Conservation (phyloP, 2,888 invertebrate genomes). For the Sinelater perroti region DNA sequence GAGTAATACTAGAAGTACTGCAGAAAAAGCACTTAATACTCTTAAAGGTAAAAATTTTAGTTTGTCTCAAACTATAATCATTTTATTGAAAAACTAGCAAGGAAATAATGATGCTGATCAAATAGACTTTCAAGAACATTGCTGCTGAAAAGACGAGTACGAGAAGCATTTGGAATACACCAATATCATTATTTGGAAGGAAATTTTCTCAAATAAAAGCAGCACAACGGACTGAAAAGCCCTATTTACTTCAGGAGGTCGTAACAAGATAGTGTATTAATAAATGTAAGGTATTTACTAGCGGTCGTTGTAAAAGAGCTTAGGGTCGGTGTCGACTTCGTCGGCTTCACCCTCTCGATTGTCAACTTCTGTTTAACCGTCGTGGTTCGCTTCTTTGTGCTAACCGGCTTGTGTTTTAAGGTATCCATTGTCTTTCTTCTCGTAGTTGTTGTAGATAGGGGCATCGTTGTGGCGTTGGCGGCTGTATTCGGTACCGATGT, state of each 20-base stretch:
- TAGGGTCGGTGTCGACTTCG: slow-evolving; percentile 52
- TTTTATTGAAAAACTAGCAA: too few species aligned
- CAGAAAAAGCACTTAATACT: too few species aligned
- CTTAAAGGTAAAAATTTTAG: too few species aligned
- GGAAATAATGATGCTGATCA: too few species aligned
- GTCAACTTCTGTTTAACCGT: not conserved
- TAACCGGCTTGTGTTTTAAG: slow-evolving; percentile 61
- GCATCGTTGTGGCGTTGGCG: slow-evolving; percentile 4
- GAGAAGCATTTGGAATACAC: too few species aligned
- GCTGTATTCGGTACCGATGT: slow-evolving; percentile 19
- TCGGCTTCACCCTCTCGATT: slow-evolving; percentile 50
- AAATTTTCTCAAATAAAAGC: too few species aligned
- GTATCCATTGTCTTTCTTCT: slow-evolving; percentile 32
- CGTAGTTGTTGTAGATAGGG: slow-evolving; percentile 34
- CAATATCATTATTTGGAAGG: too few species aligned
- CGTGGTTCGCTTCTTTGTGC: slow-evolving; percentile 48
- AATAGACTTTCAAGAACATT: too few species aligned
- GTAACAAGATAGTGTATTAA: slow-evolving; percentile 25
- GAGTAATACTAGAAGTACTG: too few species aligned
- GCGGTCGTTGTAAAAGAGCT: slow-evolving; percentile 49
- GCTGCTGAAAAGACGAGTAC: too few species aligned
- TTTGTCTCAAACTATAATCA: too few species aligned
- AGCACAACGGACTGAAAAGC: too few species aligned
- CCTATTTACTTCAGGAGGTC: not conserved
- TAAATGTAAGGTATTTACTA: slow-evolving; percentile 45